Percentiles rank a stretch among this genome's conserved stretches.
Evolutionary conservation across 92 coral and sea anemone species (phyloP).

Genomic region (Epizoanthus stellaris): DNA sequence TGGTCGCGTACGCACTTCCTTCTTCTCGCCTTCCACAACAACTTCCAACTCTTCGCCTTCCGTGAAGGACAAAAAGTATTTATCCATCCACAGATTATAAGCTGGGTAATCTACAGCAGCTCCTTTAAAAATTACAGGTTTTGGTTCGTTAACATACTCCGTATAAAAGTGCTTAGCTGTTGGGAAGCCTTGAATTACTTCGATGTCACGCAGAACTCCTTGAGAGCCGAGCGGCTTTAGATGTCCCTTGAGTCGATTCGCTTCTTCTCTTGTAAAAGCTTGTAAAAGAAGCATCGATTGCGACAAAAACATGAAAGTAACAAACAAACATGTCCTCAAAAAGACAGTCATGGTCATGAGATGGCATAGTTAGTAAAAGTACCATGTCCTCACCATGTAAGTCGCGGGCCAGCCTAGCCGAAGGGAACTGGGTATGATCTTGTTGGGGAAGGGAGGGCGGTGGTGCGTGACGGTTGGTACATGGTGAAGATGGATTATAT

Average conservation of each 20-base stretch:
- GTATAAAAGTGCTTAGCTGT: conserved; percentile 71
- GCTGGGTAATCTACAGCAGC: conserved; percentile 89
- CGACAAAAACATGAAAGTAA: not conserved
- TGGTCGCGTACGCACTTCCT: conserved; percentile 78
- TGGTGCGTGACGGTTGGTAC: no score
- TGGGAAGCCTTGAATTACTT: conserved; percentile 72
- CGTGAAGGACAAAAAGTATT: conserved; percentile 78
- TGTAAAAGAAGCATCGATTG: not conserved
- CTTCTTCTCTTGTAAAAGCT: conserved; percentile 20
- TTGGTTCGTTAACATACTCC: conserved; percentile 67
- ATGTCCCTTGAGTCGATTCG: conserved; percentile 64
- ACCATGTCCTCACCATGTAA: no score
- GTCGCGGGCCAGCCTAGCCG: no score
- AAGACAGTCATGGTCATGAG: not conserved
- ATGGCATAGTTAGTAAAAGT: no score
- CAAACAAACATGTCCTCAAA: not conserved
- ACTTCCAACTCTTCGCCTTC: conserved; percentile 72
- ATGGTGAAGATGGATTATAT: no score
- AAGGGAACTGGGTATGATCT: no score
- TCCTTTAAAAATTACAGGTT: conserved; percentile 80
- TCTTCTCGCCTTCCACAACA: conserved; percentile 80
- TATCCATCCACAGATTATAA: conserved; percentile 78
- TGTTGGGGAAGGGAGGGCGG: no score
- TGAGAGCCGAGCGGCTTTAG: conserved; percentile 80
- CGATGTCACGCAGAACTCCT: conserved; percentile 58